These are phyloP conservation scores for Malurus cyaneus DNA, from an alignment of 2,113 vertebrate genomes.

Conservation along the genomic window DNA sequence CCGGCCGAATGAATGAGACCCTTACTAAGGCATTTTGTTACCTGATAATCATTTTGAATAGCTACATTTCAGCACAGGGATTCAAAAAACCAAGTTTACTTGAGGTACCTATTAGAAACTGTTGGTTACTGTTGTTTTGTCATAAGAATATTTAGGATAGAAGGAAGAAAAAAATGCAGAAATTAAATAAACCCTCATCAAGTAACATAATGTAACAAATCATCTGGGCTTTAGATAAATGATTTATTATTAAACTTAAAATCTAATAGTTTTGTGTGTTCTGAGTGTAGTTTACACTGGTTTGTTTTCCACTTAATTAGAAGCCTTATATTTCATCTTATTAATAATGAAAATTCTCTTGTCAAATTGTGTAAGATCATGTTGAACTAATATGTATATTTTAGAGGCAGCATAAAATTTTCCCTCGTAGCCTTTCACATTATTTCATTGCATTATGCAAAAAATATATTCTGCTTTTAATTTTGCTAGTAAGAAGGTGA, in stretches of 20 bases:
- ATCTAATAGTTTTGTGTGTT: constrained; percentile 43
- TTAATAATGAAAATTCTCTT: constrained; percentile 62
- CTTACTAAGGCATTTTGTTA: not conserved
- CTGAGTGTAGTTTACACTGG: constrained; percentile 34
- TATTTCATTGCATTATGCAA: not conserved
- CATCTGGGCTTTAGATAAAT: constrained; percentile 34
- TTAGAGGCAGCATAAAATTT: constrained; percentile 4
- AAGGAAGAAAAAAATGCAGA: not conserved
- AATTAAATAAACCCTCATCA: constrained; percentile 12
- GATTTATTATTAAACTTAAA: constrained; percentile 50
- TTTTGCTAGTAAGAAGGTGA: not conserved
- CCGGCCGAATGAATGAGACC: not conserved
- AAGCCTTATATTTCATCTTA: constrained; percentile 47
- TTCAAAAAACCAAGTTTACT: not conserved
- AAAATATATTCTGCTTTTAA: not conserved
- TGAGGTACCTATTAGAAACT: too few relatives aligned
- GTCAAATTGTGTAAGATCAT: constrained; percentile 39
- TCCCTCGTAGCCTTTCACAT: not conserved
- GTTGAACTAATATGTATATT: constrained; percentile 22
- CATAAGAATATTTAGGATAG: not conserved
- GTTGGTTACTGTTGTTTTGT: not conserved
- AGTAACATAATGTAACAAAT: constrained; percentile 18
- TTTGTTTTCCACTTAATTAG: constrained; percentile 65
- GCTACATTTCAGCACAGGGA: not conserved
- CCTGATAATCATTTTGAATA: not conserved